phyloP scores from a whole-genome alignment of 2,888 invertebrate genomes.

The Nesidiocoris tenuis region DNA sequence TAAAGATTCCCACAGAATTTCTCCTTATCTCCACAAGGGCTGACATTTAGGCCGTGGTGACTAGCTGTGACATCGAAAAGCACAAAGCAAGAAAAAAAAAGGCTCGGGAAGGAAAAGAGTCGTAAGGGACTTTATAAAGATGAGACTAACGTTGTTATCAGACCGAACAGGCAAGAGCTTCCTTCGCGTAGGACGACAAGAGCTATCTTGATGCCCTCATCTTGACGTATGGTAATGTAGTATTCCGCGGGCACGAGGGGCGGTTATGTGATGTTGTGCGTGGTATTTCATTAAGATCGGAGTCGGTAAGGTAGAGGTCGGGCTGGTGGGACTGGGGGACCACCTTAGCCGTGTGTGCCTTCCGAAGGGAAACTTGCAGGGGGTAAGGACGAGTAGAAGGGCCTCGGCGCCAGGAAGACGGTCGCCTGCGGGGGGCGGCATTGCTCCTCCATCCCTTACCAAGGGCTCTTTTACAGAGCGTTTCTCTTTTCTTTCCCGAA shows the following conservation, averaged over 20 bases:
- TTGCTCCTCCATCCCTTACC: not conserved
- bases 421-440: conserved; percentile 26
- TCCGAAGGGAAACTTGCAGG: not conserved
- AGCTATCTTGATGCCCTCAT: conserved; percentile 30
- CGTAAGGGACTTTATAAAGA: conserved; percentile 2
- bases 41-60: too few relatives aligned
- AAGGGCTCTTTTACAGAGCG: conserved; percentile 5
- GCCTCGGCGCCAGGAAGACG: conserved; percentile 35
- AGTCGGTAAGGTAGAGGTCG: not conserved
- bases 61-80: too few relatives aligned
- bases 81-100: not conserved
- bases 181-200: not conserved
- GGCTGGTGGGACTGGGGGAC: not conserved
- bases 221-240: conserved; percentile 37
- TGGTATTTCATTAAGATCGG: conserved; percentile 39
- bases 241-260: not conserved
- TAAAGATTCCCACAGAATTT: too few relatives aligned
- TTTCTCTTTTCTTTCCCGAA: conserved; percentile 19
- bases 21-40: too few relatives aligned
- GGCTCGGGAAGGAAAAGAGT: not conserved
- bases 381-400: not conserved
- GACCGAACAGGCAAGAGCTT: not conserved
- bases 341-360: conserved; percentile 29
- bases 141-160: conserved; percentile 16
- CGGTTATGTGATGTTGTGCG: conserved; percentile 35